Base-by-base conservation (phyloP, 2,888 invertebrate genomes). In the Rhagophthalmus giganteus region DNA sequence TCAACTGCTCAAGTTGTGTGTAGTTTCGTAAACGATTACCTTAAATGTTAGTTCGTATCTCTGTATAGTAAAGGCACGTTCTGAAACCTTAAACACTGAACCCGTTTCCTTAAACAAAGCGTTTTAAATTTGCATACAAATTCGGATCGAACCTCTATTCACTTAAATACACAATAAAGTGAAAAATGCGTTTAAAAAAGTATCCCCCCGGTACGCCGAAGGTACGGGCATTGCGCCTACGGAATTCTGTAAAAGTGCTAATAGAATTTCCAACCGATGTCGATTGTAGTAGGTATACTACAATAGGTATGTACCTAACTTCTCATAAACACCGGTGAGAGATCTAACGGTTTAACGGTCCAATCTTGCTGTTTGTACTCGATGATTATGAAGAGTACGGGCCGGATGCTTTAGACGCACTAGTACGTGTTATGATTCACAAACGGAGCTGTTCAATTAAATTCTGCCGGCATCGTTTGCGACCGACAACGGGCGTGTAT, bases 81-180 rank as follows among this genome's bases (percentile, higher is more conserved):
- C 41, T 34, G 50, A 39, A 59, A 47, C 52, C 50, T 55, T 58
- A 60, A 59, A 62, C 59, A 57, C 53, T 51, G 55, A 54, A 57
- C 50, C 44, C 45, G 45, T 60, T 62, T 60, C 53, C 61, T 61
- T 64, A 62, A 65, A 65, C 62, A 64, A 66, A 67, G 59, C 59
- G 63, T 60, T 63, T 62, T 55, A 61, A 63, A 67, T 67, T 67
- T 67, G 61, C 67, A 67, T 67, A 66, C 62, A 65, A 65, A 66
- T 65, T 65, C 54, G 56, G 56, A 33, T 31, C 35, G 45, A 49
- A 49, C 55, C 56, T 46, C 50, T 42, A 45, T 55, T 40, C 47
- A 32, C 48, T 47, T 44, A 48, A 53, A 55, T 40, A 47, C 53
- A 59, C 39, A 37, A 42, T 47, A 52, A 63, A 52, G 62, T 61